Evolutionary conservation across 2,888 invertebrate genomes (phyloP).

Genomic region (Mamestra brassicae): DNA sequence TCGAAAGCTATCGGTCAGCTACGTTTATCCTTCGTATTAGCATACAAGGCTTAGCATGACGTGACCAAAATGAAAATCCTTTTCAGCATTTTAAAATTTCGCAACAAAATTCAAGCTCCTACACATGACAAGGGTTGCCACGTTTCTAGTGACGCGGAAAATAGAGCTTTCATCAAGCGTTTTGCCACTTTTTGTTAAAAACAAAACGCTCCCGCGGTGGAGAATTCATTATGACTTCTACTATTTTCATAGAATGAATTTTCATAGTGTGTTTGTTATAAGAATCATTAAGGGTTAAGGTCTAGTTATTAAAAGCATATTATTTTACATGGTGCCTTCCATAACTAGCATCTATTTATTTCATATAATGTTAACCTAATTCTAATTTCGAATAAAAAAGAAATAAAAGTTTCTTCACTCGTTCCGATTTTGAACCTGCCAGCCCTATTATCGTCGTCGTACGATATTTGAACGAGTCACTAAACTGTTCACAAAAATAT

Average conservation of each 20-base stretch:
- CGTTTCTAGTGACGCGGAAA: slow-evolving; percentile 15
- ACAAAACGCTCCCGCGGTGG: not conserved
- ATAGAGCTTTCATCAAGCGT: slow-evolving; percentile 22
- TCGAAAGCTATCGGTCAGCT: slow-evolving; percentile 23
- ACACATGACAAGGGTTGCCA: slow-evolving; percentile 51
- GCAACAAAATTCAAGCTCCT: slow-evolving; percentile 50
- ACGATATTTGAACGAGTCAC: slow-evolving; percentile 40
- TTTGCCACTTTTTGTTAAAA: slow-evolving; percentile 17
- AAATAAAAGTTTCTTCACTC: not conserved
- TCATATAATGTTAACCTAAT: not conserved
- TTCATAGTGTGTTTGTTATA: no score
- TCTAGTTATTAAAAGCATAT: not conserved
- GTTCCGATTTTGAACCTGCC: not conserved
- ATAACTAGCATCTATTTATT: not conserved
- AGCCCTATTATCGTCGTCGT: slow-evolving; percentile 36
- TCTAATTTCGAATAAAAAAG: not conserved
- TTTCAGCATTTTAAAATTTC: slow-evolving; percentile 56
- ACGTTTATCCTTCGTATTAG: slow-evolving; percentile 45
- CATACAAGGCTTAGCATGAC: slow-evolving; percentile 52
- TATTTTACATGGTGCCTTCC: not conserved
- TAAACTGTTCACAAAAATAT: slow-evolving; percentile 53
- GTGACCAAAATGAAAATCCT: slow-evolving; percentile 58
- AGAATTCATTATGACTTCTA: not conserved
- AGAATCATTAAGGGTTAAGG: no score
- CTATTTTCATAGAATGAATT: not conserved